These are phyloP conservation scores for Agonopterix heracliana DNA, from an alignment of 2,888 invertebrate genomes.

Conservation along the genomic window DNA sequence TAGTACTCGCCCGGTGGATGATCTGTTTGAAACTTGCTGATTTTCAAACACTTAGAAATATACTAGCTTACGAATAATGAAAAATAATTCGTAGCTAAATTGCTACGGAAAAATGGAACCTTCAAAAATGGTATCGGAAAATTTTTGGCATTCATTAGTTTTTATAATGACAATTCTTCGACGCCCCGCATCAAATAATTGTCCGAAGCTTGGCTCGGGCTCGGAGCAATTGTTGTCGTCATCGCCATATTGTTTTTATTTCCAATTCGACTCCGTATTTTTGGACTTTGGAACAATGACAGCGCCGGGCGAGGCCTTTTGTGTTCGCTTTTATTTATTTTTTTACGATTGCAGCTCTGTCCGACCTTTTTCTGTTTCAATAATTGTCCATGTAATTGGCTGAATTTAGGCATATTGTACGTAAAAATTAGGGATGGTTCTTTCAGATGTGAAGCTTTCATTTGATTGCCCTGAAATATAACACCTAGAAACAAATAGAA, in stretches of 20 bases:
- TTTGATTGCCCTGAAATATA: too few species aligned
- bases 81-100: too few species aligned
- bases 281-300: conserved; percentile 7
- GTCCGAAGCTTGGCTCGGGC: background rate
- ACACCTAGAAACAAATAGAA: too few species aligned
- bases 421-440: conserved; percentile 10
- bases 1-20: too few species aligned
- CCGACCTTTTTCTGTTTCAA: conserved; percentile 48
- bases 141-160: too few species aligned
- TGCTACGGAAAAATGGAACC: too few species aligned
- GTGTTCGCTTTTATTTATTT: conserved; percentile 41
- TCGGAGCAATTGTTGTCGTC: conserved; percentile 14
- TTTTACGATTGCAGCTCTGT: conserved; percentile 43
- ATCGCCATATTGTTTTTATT: conserved; percentile 12
- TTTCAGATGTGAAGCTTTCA: conserved; percentile 1
- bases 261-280: conserved; percentile 6
- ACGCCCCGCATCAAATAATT: too few species aligned
- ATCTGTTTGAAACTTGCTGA: too few species aligned
- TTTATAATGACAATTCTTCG: too few species aligned
- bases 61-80: too few species aligned
- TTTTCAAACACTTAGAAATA: too few species aligned
- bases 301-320: conserved; percentile 23
- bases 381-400: conserved; percentile 70
- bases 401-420: conserved; percentile 58
- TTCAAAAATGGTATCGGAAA: too few species aligned